Evolutionary conservation across 2,888 invertebrate species (phyloP).

Genomic region (Microctonus brassicae): DNA sequence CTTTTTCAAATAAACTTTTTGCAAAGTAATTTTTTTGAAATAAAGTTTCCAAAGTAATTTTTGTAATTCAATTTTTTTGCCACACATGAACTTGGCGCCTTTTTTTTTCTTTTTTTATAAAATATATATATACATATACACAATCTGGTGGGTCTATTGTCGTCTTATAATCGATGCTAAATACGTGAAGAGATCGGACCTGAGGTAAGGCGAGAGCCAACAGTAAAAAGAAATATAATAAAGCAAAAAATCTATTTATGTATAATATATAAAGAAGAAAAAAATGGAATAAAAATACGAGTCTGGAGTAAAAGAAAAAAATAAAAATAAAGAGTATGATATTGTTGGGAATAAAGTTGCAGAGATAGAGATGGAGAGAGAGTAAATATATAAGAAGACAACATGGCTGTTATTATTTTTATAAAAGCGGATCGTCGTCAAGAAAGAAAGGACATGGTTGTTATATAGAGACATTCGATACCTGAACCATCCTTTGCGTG

Average conservation of each 20-base stretch:
- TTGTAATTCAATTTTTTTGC: too few relatives aligned
- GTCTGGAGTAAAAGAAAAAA: neutral
- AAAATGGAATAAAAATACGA: neutral
- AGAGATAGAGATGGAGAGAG: too few relatives aligned
- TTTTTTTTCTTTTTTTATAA: too few relatives aligned
- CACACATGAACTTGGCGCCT: too few relatives aligned
- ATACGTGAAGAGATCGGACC: conserved; percentile 49
- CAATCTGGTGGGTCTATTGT: conserved; percentile 62
- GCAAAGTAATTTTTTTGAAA: too few relatives aligned
- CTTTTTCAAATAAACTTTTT: too few relatives aligned
- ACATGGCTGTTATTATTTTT: too few relatives aligned
- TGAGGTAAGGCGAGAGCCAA: conserved; percentile 41
- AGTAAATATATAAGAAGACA: too few relatives aligned
- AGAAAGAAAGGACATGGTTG: conserved; percentile 42
- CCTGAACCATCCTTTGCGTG: conserved; percentile 40
- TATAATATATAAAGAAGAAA: neutral
- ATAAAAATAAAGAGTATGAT: conserved; percentile 19
- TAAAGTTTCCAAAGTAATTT: too few relatives aligned
- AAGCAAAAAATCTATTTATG: neutral
- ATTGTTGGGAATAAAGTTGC: conserved; percentile 21
- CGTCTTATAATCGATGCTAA: conserved; percentile 64
- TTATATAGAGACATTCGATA: conserved; percentile 55
- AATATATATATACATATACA: conserved; percentile 21
- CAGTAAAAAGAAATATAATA: conserved; percentile 28
- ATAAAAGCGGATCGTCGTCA: neutral